Evolutionary conservation across 1,140 invertebrate species (phyloP).

Genomic region (Brachionus manjavacas): DNA sequence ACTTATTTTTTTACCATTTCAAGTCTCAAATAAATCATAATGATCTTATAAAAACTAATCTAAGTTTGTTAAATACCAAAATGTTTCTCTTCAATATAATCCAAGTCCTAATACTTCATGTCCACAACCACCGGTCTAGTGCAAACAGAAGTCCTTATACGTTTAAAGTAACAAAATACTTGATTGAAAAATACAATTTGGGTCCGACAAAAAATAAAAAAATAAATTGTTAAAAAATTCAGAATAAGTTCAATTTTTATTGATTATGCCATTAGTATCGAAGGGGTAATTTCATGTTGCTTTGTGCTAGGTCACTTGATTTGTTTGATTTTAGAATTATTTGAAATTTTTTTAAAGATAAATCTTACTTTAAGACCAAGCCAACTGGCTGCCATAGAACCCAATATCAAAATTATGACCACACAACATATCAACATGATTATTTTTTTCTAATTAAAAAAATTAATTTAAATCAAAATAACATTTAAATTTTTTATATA

Average conservation of each 20-base stretch:
- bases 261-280: neutral
- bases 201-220: neutral
- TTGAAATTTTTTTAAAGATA: neutral
- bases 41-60: neutral
- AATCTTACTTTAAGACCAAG: slow-evolving; percentile 29
- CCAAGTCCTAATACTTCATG: neutral
- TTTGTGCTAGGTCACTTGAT: neutral
- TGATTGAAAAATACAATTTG: neutral
- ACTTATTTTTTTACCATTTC: neutral
- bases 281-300: neutral
- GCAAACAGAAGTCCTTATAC: neutral
- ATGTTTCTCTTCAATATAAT: neutral
- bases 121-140: neutral
- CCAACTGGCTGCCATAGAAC: slow-evolving; percentile 32
- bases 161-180: neutral
- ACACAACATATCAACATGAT: slow-evolving; percentile 39
- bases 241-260: neutral
- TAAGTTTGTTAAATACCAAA: neutral
- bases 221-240: neutral
- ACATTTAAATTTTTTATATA: neutral
- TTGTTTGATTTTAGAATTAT: neutral
- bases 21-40: neutral
- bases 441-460: slow-evolving; percentile 41
- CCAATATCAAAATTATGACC: slow-evolving; percentile 36
- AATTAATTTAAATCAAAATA: neutral